These are phyloP conservation scores for Seira musarum DNA, from an alignment of 2,888 invertebrate genomes.

Conservation along the genomic window DNA sequence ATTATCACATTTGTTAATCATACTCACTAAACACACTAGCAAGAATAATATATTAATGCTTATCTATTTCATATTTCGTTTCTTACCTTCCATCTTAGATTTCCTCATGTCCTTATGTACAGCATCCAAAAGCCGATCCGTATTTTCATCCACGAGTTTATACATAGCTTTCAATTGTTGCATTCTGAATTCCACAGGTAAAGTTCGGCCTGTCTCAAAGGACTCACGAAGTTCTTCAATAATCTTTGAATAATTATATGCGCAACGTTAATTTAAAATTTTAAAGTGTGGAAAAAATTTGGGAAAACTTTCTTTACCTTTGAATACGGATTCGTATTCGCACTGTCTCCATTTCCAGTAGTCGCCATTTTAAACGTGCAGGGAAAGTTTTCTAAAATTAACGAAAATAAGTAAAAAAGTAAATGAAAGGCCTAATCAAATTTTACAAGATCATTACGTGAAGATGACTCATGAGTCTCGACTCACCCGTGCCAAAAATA, in stretches of 20 bases:
- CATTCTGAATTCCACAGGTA: conserved; percentile 84
- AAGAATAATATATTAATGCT: background rate
- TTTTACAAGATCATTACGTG: no score
- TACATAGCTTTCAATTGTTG: conserved; percentile 84
- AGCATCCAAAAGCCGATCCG: conserved; percentile 81
- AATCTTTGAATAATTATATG: conserved; percentile 74
- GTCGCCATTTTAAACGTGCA: background rate
- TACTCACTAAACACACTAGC: background rate
- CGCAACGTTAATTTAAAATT: background rate
- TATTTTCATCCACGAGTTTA: conserved; percentile 86
- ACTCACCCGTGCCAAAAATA: no score
- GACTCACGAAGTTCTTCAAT: conserved; percentile 82
- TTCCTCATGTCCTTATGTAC: conserved; percentile 85
- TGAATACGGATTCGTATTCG: background rate
- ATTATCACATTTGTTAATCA: background rate
- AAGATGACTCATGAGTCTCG: no score
- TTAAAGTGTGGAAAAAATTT: no score
- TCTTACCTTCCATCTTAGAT: conserved; percentile 62
- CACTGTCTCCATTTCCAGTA: background rate
- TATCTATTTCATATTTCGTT: background rate
- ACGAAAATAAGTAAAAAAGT: no score
- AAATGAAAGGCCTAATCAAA: no score
- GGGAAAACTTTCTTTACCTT: no score
- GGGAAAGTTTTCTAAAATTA: no score
- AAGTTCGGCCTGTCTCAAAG: conserved; percentile 87